Evolutionary conservation across 1,140 invertebrate genomes (phyloP).

Genomic region (Globodera rostochiensis): DNA sequence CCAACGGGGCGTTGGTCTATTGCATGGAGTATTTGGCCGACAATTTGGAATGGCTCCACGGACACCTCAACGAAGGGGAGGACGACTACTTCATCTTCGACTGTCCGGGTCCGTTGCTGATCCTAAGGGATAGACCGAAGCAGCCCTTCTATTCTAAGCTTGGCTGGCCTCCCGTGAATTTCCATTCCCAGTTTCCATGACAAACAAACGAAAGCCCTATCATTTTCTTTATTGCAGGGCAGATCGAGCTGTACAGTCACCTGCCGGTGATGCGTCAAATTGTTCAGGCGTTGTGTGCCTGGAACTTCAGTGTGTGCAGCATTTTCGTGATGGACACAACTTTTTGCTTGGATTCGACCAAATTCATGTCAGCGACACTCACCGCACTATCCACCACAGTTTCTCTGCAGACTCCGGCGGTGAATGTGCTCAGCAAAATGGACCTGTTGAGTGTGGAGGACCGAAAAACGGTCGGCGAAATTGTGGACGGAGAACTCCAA

Average conservation of each 20-base stretch:
- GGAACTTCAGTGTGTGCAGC: slow-evolving; percentile 87
- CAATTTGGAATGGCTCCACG: slow-evolving; percentile 86
- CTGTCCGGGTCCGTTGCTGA: slow-evolving; percentile 76
- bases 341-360: slow-evolving; percentile 91
- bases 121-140: too few species aligned
- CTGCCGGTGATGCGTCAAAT: slow-evolving; percentile 83
- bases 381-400: slow-evolving; percentile 93
- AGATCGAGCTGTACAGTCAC: slow-evolving; percentile 97
- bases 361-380: slow-evolving; percentile 91
- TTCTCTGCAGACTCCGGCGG: slow-evolving; percentile 82
- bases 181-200: too few species aligned
- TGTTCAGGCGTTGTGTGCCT: slow-evolving; percentile 74
- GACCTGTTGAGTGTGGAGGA: slow-evolving; percentile 82
- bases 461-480: slow-evolving; percentile 36
- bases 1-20: slow-evolving; percentile 93
- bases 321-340: slow-evolving; percentile 93
- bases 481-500: slow-evolving; percentile 30
- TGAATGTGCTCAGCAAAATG: slow-evolving; percentile 93
- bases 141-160: too few species aligned
- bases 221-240: slow-evolving; percentile 69
- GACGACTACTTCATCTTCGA: slow-evolving; percentile 96
- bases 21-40: slow-evolving; percentile 93
- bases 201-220: too few species aligned
- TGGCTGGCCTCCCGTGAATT: too few species aligned
- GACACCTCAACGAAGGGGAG: slow-evolving; percentile 75